Percentiles rank a stretch among this genome's conserved stretches.
phyloP scores from a whole-genome alignment of 30 jellyfish, hydroid and myxozoan genomes.

The Rhopilema esculentum region DNA sequence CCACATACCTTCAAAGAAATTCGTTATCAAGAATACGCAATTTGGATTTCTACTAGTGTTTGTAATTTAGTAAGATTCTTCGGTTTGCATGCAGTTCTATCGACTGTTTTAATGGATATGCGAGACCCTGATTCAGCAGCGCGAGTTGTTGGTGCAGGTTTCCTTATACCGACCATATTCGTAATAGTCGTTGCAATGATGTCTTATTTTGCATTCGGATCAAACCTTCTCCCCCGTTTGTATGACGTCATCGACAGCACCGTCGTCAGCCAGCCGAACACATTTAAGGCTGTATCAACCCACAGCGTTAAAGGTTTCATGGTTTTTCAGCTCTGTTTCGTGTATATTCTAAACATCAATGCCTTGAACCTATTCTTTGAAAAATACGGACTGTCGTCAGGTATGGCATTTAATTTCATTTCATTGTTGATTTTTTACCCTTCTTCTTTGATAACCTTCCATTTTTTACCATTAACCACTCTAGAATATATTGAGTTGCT shows the following conservation, averaged over 20 bases:
- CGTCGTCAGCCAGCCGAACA: not conserved
- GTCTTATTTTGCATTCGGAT: constrained; percentile 38
- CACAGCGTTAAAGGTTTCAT: not conserved
- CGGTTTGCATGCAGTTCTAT: constrained; percentile 38
- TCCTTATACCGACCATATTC: constrained; percentile 48
- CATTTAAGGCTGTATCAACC: not conserved
- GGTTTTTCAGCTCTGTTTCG: constrained; percentile 12
- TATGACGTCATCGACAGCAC: constrained; percentile 8
- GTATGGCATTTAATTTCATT: not conserved
- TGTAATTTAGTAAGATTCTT: constrained; percentile 15
- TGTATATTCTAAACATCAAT: constrained; percentile 22
- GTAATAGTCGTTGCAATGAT: constrained; percentile 40
- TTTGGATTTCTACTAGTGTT: not conserved
- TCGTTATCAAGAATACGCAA: not conserved
- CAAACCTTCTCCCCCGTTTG: not conserved
- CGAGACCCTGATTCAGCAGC: constrained; percentile 36
- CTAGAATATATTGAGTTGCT: too few relatives aligned
- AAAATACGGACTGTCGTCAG: constrained; percentile 9
- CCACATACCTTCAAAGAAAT: not conserved
- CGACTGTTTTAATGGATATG: constrained; percentile 9
- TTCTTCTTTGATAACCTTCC: too few relatives aligned
- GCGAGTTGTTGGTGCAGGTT: constrained; percentile 32
- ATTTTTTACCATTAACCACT: too few relatives aligned
- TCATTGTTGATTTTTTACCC: not conserved
- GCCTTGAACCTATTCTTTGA: constrained; percentile 42